Evolutionary conservation across 2,113 vertebrate species (phyloP).

Genomic region (Eleginops maclovinus): DNA sequence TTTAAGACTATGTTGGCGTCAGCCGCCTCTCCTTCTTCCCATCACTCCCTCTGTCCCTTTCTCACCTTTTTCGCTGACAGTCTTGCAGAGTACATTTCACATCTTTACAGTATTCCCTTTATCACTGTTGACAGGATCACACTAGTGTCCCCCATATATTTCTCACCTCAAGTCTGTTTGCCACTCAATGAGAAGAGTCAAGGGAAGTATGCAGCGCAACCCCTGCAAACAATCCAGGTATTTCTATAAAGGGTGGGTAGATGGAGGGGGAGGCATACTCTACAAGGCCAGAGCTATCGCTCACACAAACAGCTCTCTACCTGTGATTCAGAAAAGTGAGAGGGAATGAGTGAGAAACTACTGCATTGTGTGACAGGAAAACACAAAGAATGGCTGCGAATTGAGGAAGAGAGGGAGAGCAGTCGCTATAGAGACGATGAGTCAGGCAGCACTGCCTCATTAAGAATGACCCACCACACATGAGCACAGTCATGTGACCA

Average conservation of each 20-base stretch:
- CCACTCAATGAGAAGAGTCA: conserved; percentile 40
- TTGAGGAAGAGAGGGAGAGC: conserved; percentile 45
- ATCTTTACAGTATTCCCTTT: conserved; percentile 61
- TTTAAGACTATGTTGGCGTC: conserved; percentile 53
- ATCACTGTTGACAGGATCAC: conserved; percentile 65
- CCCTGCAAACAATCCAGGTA: conserved; percentile 22
- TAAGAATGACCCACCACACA: conserved; percentile 80
- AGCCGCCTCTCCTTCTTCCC: conserved; percentile 37
- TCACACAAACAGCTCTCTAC: conserved; percentile 39
- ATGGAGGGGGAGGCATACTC: background rate
- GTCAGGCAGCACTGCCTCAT: conserved; percentile 76
- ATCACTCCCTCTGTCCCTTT: conserved; percentile 59
- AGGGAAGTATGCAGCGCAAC: conserved; percentile 34
- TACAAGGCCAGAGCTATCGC: conserved; percentile 31
- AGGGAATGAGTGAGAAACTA: conserved; percentile 49
- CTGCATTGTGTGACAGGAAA: conserved; percentile 56
- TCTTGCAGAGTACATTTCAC: conserved; percentile 40
- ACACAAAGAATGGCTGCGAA: conserved; percentile 58
- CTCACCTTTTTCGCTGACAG: conserved; percentile 61
- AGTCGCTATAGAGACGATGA: conserved; percentile 78
- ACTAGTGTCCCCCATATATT: conserved; percentile 50
- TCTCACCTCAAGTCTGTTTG: conserved; percentile 55
- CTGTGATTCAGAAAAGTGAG: conserved; percentile 58
- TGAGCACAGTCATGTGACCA: conserved; percentile 70
- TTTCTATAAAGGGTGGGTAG: conserved; percentile 24